A percentile compares a stretch with the other conserved stretches of the same genome.
These are phyloP conservation scores for Corydoras sp. DNA, from an alignment of 2,113 vertebrate genomes.

Conservation along the genomic window DNA sequence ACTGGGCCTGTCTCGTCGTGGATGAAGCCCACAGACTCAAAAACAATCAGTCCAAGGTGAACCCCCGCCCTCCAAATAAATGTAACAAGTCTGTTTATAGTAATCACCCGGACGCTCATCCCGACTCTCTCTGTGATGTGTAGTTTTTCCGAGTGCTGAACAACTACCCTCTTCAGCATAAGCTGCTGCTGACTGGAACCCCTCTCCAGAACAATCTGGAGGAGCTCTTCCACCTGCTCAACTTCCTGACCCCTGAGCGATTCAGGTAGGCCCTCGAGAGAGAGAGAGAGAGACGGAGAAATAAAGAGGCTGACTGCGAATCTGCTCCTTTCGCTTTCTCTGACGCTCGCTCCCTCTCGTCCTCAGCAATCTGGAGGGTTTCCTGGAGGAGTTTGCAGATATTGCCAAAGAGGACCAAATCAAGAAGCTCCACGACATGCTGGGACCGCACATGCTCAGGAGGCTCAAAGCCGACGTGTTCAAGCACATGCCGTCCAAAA, in stretches of 20 bases:
- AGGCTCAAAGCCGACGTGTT: constrained; percentile 96
- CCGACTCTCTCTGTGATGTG: constrained; percentile 12
- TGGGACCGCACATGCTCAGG: constrained; percentile 95
- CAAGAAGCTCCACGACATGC: constrained; percentile 97
- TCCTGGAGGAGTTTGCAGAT: constrained; percentile 95
- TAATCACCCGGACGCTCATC: background rate
- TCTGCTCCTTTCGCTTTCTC: background rate
- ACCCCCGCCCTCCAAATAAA: background rate
- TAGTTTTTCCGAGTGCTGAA: constrained; percentile 96
- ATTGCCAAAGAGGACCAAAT: constrained; percentile 99
- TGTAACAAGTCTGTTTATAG: background rate
- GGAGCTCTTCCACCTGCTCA: constrained; percentile 93
- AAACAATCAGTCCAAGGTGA: constrained; percentile 97
- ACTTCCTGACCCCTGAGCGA: constrained; percentile 91
- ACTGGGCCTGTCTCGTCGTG: constrained; percentile 96
- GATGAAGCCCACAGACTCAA: constrained; percentile 96
- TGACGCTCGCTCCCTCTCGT: background rate
- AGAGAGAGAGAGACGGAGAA: background rate
- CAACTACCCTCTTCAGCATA: constrained; percentile 92
- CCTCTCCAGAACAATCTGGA: constrained; percentile 96
- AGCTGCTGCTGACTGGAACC: constrained; percentile 90
- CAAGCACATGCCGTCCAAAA: constrained; percentile 98
- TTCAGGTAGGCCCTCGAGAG: constrained; percentile 76
- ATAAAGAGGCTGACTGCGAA: no score
- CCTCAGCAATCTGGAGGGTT: constrained; percentile 88